These are phyloP conservation scores for Peromyscus leucopus DNA, from an alignment of 2,113 vertebrate species.

Conservation along the genomic window DNA sequence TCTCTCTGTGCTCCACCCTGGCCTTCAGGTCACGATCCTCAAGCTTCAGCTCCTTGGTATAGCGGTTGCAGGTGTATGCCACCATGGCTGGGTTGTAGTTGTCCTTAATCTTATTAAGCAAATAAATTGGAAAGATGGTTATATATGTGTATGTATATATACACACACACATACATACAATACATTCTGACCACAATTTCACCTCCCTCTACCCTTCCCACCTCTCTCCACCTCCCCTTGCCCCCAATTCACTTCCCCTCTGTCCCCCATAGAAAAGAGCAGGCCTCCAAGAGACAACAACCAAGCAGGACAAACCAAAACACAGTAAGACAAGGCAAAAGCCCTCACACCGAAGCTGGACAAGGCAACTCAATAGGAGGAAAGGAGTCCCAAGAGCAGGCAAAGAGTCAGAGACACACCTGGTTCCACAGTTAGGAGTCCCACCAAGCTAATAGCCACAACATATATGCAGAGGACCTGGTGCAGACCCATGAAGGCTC, in stretches of 20 bases:
- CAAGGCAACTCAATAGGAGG: not conserved
- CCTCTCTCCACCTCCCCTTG: not conserved
- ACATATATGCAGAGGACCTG: not conserved
- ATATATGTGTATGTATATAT: not conserved
- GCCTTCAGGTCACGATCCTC: not conserved
- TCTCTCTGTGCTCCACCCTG: not conserved
- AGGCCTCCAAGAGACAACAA: not conserved
- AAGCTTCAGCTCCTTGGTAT: not conserved
- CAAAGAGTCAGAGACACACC: not conserved
- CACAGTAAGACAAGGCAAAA: not conserved
- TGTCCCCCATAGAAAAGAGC: not conserved
- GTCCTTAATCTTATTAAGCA: constrained; percentile 44
- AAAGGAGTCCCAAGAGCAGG: not conserved
- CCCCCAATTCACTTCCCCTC: not conserved
- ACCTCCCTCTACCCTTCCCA: not conserved
- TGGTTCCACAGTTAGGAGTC: not conserved
- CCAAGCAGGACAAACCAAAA: not conserved
- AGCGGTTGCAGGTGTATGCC: too few relatives aligned
- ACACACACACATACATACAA: not conserved
- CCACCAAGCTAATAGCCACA: not conserved
- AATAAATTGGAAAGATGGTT: not conserved
- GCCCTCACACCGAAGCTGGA: not conserved
- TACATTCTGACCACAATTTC: not conserved
- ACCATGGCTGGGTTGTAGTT: too few relatives aligned
- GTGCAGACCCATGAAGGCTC: not conserved